Evolutionary conservation across 1,140 invertebrate species (phyloP).

Genomic region (Pantala flavescens): DNA sequence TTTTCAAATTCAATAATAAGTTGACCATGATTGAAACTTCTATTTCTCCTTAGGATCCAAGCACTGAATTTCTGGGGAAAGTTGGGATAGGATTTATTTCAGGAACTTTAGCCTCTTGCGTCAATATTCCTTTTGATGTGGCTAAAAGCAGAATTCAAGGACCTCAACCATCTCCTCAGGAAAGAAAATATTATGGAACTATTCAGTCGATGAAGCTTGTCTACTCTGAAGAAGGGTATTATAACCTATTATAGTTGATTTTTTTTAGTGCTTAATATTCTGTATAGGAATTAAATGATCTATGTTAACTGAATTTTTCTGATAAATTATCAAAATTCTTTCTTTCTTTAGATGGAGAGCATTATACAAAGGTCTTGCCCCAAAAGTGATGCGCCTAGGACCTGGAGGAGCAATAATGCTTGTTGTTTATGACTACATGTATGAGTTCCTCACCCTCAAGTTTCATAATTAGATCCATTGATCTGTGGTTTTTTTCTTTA

Average conservation of each 20-base stretch:
- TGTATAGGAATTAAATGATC: no score
- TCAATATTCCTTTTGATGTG: conserved; percentile 93
- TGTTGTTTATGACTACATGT: conserved; percentile 71
- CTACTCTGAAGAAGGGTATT: conserved; percentile 78
- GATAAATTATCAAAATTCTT: conserved; percentile 14
- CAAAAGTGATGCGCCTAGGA: conserved; percentile 80
- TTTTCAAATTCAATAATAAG: no score
- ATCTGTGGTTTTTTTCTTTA: no score
- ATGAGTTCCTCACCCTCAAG: conserved; percentile 50
- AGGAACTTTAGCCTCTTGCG: conserved; percentile 68
- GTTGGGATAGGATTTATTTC: conserved; percentile 72
- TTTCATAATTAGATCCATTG: conserved; percentile 29
- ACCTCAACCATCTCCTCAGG: conserved; percentile 60
- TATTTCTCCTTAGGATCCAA: conserved; percentile 45
- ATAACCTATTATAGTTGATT: conserved; percentile 22
- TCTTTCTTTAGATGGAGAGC: conserved; percentile 57
- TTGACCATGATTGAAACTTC: no score
- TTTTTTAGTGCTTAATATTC: conserved; percentile 19
- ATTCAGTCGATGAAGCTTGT: conserved; percentile 61
- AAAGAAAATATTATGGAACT: conserved; percentile 69
- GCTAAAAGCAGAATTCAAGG: conserved; percentile 91
- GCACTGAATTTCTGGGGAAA: conserved; percentile 55
- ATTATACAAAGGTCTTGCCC: conserved; percentile 82
- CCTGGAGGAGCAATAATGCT: conserved; percentile 87
- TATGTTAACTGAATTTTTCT: not conserved